Conservation (phyloP, 2,113 vertebrate species). For the Casuarius casuarius region DNA sequence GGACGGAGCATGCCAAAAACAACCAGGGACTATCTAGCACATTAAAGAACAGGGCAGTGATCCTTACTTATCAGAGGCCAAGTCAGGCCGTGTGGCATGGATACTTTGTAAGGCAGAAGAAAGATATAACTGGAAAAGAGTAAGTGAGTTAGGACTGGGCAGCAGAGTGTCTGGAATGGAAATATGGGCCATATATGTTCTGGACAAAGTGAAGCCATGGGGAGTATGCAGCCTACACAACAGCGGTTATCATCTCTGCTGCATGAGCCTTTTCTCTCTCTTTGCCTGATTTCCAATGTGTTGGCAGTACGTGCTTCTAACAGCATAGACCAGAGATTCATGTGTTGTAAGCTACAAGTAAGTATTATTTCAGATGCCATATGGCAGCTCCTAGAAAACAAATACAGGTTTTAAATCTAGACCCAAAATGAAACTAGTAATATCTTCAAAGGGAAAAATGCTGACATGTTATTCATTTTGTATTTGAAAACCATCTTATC, state of each 20-base stretch:
- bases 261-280: background rate
- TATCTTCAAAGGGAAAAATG: constrained; percentile 15
- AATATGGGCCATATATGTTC: background rate
- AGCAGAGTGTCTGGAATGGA: background rate
- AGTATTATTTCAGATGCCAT: background rate
- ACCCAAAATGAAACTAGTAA: background rate
- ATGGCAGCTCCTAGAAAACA: constrained; percentile 14
- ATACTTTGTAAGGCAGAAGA: background rate
- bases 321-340: background rate
- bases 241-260: background rate
- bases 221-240: background rate
- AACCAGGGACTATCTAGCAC: background rate
- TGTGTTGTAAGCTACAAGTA: background rate
- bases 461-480: background rate
- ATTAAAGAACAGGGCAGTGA: background rate
- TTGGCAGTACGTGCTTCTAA: background rate
- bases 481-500: constrained; percentile 21
- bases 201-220: accelerated
- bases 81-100: accelerated
- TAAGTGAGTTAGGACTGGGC: background rate
- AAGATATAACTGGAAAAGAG: background rate
- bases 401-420: background rate
- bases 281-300: background rate
- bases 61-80: background rate
- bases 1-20: background rate